Base-by-base conservation (phyloP, 1,140 invertebrate genomes). In the Drosophila kurseongensis region DNA sequence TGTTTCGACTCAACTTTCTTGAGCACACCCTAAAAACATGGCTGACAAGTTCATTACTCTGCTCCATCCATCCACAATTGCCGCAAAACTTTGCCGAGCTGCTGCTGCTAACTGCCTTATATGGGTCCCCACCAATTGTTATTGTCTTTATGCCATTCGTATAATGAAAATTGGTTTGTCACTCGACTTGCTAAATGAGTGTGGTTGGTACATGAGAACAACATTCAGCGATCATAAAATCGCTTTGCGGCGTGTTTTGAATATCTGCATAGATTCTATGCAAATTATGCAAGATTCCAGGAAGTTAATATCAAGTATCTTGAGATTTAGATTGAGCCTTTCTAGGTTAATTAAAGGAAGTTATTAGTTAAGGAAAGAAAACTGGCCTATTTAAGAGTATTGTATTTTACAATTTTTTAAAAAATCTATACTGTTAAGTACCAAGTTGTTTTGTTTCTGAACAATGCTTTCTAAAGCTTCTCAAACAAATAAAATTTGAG, bases 11-110 rank as follows among this genome's bases (percentile, higher is more conserved):
- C 57, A 69, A 83, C 83, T 88, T 88, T 88, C 83, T 82, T 89
- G 57, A 75, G 74, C 81, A 74, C 80, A 85, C 83, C 83, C 75
- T 89, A 75, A 71, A 77, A 84, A 77, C 66, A 84, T 83, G 73
- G 79, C 84, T 88, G 83, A 88, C 83, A 88, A 88, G 83, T 88
- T 88, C 83, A 88, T 88, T 89, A 89, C 83, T 84, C 83, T 66
- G 48, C 63, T 52, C 48, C 48, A 47, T 36, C 65, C 61, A 54
- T 56, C 74, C 23, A 32, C 74, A 42, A 35, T 54, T 52, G 18
- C 51, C 69, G 12, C 68, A 59, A 42, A 42, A 77, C 35, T 58
- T 48, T 58, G 65, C 14, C 10, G 9, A 16, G 13, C 52, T 32
- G 29, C 23, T 47, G 59, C 60, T 67, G 65, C 65, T 57, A 71